Percentiles rank a stretch among this genome's conserved stretches.
These are phyloP conservation scores for Molanna angustata DNA, from an alignment of 2,888 invertebrate genomes.

Conservation along the genomic window DNA sequence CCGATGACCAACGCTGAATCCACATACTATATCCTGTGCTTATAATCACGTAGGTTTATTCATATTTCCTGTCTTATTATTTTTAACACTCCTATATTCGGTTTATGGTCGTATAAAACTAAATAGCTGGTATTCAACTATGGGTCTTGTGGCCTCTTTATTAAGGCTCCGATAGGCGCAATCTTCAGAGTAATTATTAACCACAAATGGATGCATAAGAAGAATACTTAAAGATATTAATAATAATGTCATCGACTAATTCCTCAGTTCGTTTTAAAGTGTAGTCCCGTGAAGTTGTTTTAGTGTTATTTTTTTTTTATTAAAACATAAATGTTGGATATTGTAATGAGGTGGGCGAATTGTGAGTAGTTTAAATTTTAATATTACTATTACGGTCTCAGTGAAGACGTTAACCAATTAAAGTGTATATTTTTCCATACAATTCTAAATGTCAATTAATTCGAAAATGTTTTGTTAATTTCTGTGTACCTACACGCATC, in stretches of 20 bases:
- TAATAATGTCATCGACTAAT: conserved; percentile 12
- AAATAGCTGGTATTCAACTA: too few species aligned
- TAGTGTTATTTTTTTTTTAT: not conserved
- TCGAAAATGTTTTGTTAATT: too few species aligned
- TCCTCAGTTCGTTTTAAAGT: conserved; percentile 11
- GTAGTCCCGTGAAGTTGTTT: conserved; percentile 3
- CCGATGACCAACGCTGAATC: not conserved
- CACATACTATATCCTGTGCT: conserved; percentile 22
- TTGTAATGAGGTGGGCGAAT: conserved; percentile 15
- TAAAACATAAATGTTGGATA: conserved; percentile 2
- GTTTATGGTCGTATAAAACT: conserved; percentile 3
- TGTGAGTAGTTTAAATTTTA: too few species aligned
- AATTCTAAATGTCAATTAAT: too few species aligned
- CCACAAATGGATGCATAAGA: conserved; percentile 12
- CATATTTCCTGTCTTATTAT: conserved; percentile 20
- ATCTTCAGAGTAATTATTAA: not conserved
- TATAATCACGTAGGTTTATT: conserved; percentile 17
- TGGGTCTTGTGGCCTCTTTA: conserved; percentile 2
- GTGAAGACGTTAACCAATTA: too few species aligned
- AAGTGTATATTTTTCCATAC: too few species aligned
- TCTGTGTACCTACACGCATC: too few species aligned
- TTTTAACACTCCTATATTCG: conserved; percentile 6
- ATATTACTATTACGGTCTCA: too few species aligned
- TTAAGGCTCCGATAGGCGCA: conserved; percentile 3
- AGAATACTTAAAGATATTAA: conserved; percentile 18